Conservation (phyloP, 1,140 invertebrate species). For the Berghia stephanieae region DNA sequence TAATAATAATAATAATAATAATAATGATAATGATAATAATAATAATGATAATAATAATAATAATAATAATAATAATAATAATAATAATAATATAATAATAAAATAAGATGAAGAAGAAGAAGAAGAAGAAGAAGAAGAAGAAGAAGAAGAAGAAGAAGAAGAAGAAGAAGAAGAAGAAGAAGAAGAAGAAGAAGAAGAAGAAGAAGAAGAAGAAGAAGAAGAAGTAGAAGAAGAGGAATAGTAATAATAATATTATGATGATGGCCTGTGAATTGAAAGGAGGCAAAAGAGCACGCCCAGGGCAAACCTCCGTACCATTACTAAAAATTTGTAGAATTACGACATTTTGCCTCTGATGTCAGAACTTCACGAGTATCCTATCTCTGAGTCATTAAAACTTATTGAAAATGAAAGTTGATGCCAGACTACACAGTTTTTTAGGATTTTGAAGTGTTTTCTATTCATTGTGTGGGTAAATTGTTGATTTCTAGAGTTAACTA, state of each 20-base stretch:
- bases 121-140: conserved; percentile 18
- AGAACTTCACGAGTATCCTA: not conserved
- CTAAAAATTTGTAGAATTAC: too few species aligned
- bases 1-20: conserved; percentile 10
- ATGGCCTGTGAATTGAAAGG: not conserved
- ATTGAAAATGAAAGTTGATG: too few species aligned
- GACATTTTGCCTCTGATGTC: not conserved
- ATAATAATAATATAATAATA: not conserved
- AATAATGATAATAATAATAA: conserved; percentile 13
- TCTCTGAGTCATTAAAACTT: not conserved
- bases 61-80: not conserved
- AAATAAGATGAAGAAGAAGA: not conserved
- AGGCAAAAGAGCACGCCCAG: not conserved
- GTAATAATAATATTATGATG: too few species aligned
- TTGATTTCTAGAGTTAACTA: too few species aligned
- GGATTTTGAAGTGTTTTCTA: too few species aligned
- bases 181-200: conserved; percentile 9
- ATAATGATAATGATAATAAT: not conserved
- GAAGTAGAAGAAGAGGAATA: not conserved
- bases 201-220: not conserved
- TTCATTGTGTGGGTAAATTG: too few species aligned
- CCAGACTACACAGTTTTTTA: too few species aligned
- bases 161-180: not conserved
- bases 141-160: conserved; percentile 11
- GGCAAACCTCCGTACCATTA: not conserved